Base-by-base conservation (phyloP, 2,888 invertebrate species). In the Byasa hedistus region DNA sequence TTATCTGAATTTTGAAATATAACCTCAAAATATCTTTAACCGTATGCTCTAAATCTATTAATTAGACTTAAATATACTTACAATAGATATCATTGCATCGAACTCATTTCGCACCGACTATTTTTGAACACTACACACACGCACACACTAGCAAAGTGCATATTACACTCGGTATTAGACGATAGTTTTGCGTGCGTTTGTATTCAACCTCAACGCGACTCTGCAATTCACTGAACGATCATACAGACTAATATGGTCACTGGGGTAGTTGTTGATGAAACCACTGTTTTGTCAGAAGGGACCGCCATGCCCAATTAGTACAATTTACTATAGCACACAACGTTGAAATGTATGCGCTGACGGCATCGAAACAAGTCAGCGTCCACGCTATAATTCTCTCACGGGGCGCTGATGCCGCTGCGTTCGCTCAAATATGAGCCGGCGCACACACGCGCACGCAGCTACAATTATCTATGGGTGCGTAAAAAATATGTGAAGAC, bases 281-380 rank as follows among this genome's bases (percentile, higher is more conserved):
- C 79, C 81, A 87, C 87, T 85, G 83, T 86, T 84, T 85, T 85
- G 84, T 82, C 76, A 85, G 81, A 79, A 76, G 74, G 84, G 85
- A 82, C 87, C 88, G 89, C 86, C 87, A 88, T 87, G 76, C 82
- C 85, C 86, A 89, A 91, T 90, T 91, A 91, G 89, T 83, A 87
- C 85, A 89, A 89, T 91, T 90, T 87, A 90, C 85, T 87, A 87
- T 81, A 80, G 80, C 85, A 84, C 85, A 85, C 82, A 83, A 82
- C 82, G 82, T 84, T 84, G 83, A 83, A 84, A 86, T 76, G 82
- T 70, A 74, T 86, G 86, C 85, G 86, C 87, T 87, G 87, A 86
- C 89, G 85, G 86, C 84, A 86, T 87, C 81, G 85, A 84, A 87
- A 85, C 86, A 83, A 85, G 80, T 83, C 83, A 22, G 87, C 87